A percentile compares a stretch with the other conserved stretches of the same genome.
Conservation (phyloP, 2,113 vertebrate species). For the Cercopithecus mona region DNA sequence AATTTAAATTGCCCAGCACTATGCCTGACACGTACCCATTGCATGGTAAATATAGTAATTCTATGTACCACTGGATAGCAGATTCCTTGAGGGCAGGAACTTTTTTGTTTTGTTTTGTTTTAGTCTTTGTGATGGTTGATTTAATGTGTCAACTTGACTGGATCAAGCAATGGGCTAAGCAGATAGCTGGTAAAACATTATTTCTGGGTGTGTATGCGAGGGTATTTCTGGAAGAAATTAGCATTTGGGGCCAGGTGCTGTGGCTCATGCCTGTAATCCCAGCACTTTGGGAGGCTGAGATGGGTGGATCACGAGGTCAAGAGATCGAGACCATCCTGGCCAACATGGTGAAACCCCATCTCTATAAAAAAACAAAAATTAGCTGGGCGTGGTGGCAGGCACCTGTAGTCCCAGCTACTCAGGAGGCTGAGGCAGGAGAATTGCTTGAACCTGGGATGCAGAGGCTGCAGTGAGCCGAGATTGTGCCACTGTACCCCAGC, state of each 20-base stretch:
- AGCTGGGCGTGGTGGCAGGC: no score
- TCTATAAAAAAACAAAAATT: no score
- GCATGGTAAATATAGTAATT: not conserved
- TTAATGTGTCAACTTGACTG: not conserved
- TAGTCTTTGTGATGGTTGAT: not conserved
- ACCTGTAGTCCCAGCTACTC: no score
- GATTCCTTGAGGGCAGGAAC: not conserved
- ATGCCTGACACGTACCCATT: not conserved
- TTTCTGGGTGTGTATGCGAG: not conserved
- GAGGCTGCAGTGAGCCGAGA: no score
- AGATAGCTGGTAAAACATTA: not conserved
- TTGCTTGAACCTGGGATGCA: no score
- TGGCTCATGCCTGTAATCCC: no score
- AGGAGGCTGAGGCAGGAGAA: no score
- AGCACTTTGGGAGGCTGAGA: no score
- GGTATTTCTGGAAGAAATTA: not conserved
- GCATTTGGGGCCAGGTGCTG: not conserved
- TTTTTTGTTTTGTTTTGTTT: not conserved
- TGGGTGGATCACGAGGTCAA: no score
- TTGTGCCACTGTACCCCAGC: no score
- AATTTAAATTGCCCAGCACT: not conserved
- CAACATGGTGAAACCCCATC: no score
- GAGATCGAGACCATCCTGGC: no score
- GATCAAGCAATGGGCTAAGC: not conserved
- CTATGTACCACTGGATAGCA: not conserved